Conservation (phyloP, 2,888 invertebrate genomes). For the Drosophila niveifrons region DNA sequence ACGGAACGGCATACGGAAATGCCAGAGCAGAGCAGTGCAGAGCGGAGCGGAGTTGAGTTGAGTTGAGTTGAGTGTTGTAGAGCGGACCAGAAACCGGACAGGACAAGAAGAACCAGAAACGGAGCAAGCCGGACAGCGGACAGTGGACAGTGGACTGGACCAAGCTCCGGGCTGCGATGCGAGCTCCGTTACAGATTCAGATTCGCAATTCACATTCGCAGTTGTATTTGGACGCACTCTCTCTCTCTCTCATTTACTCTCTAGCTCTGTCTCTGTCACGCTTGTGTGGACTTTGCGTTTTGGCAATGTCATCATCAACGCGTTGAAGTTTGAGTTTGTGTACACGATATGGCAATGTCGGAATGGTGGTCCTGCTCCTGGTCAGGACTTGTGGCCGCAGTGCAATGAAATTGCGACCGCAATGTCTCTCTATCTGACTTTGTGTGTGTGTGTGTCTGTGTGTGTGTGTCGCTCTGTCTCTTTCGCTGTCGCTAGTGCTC, state of each 20-base stretch:
- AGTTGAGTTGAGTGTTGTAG: no score
- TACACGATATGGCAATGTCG: constrained; percentile 61
- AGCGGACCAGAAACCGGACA: no score
- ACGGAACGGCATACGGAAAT: constrained; percentile 78
- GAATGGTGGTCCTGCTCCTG: constrained; percentile 44
- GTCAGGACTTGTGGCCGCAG: constrained; percentile 72
- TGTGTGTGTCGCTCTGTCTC: constrained; percentile 9
- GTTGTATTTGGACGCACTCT: constrained; percentile 37
- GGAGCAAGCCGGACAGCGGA: neutral
- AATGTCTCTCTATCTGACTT: constrained; percentile 54
- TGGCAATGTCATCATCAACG: constrained; percentile 78
- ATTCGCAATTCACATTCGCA: constrained; percentile 40
- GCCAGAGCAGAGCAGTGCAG: constrained; percentile 37
- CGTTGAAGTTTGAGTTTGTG: constrained; percentile 66
- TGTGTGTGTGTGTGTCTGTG: constrained; percentile 9
- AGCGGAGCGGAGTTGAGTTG: neutral
- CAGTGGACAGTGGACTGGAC: constrained; percentile 14
- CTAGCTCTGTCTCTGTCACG: neutral
- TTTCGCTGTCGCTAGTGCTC: constrained; percentile 10
- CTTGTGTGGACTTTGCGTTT: constrained; percentile 66
- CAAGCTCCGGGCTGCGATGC: constrained; percentile 3
- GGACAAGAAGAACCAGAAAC: neutral
- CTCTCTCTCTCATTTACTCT: neutral
- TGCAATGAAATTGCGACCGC: constrained; percentile 79
- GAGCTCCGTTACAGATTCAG: constrained; percentile 36